These are phyloP conservation scores for Eurystomus gularis DNA, from an alignment of 2,113 vertebrate species.

Conservation along the genomic window DNA sequence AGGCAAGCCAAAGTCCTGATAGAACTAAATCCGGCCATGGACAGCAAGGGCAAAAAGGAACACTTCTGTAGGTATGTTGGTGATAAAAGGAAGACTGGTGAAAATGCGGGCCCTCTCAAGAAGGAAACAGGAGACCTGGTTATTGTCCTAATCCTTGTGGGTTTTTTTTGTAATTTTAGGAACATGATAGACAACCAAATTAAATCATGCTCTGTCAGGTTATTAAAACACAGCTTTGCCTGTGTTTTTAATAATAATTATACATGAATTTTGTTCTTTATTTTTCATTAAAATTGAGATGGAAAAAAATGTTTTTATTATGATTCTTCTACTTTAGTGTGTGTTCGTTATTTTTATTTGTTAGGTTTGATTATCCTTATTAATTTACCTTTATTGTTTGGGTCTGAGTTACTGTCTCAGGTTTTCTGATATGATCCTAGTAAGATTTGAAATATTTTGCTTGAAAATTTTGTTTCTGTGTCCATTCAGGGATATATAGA, in stretches of 20 bases:
- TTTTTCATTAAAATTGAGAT: neutral
- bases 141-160: fast-evolving
- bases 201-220: neutral
- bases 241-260: neutral
- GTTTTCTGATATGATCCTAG: neutral
- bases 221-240: neutral
- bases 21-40: neutral
- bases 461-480: neutral
- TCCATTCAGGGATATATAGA: neutral
- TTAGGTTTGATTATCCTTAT: neutral
- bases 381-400: neutral
- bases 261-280: neutral
- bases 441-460: neutral
- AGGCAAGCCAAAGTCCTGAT: neutral
- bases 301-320: neutral
- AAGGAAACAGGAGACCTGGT: neutral
- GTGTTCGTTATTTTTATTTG: neutral
- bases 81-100: neutral
- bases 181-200: neutral
- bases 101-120: neutral
- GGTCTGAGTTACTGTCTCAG: neutral
- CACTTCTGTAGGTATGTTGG: neutral
- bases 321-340: neutral
- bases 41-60: neutral
- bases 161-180: neutral